These are phyloP conservation scores for Clusia tigrina DNA, from an alignment of 2,888 invertebrate species.

Conservation along the genomic window DNA sequence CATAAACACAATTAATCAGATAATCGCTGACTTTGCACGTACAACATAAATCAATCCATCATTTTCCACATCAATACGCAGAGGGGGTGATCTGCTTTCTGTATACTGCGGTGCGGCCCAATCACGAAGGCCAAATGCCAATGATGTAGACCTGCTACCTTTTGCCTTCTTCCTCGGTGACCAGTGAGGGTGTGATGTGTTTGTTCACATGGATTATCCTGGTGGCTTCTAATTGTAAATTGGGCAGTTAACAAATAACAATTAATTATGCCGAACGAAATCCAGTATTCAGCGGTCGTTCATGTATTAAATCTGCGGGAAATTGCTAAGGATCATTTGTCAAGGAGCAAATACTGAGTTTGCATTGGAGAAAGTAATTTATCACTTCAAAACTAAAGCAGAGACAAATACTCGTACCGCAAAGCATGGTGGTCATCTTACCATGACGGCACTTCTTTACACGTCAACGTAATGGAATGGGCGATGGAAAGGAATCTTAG, in stretches of 20 bases:
- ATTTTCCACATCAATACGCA: slow-evolving; percentile 2
- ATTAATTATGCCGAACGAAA: slow-evolving; percentile 14
- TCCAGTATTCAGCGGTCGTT: no score
- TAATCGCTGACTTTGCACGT: no score
- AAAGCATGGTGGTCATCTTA: no score
- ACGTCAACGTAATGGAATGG: no score
- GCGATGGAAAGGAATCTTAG: no score
- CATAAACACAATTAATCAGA: background rate
- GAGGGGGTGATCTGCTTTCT: background rate
- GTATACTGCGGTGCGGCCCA: no score
- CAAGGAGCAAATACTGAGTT: background rate
- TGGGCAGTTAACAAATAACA: slow-evolving; percentile 20
- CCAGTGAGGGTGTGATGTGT: slow-evolving; percentile 22
- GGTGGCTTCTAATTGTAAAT: slow-evolving; percentile 9
- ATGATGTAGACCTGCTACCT: background rate
- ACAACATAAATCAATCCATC: background rate
- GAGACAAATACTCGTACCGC: no score
- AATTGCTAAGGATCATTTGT: background rate
- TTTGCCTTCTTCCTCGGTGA: background rate
- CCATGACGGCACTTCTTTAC: no score
- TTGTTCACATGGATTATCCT: slow-evolving; percentile 21
- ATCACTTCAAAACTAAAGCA: no score
- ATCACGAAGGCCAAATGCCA: slow-evolving; percentile 18
- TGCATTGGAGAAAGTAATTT: background rate
- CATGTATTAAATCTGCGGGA: background rate